Evolutionary conservation across 2,888 invertebrate genomes (phyloP), one percentile per base, ranked within the genome.

Genomic region (Drosophila macrospina): DNA sequence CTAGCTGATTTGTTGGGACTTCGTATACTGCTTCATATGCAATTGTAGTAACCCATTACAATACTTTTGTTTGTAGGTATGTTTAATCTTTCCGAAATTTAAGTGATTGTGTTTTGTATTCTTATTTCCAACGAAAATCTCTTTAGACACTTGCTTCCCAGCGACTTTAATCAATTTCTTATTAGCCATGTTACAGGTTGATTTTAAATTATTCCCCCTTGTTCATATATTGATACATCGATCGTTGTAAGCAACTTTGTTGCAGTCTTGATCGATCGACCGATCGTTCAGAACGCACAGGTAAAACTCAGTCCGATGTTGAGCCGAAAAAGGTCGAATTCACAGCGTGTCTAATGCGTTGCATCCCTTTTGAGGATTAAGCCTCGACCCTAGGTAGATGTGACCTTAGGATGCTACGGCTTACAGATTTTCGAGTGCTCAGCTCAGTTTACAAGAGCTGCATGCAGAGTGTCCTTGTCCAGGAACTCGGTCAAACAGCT

Each of bases 331-430:
- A 52, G 50, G 45, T 62, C 52, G 28, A 73, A 42, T 8, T 26
- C 65, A 28, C 24, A 65, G 74, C 82, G 72, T 85, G 61, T 26
- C 82, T 77, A 82, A 81, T 81, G 82, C 74, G 62, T 36, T 63
- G 72, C 71, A 75, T 80, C 85, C 85, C 68, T 72, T 81, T 69
- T 72, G 48, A 72, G 82, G 82, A 82, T 82, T 82, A 81, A 59
- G 16, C n/a, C 28, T 36, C 36, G 34, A 41, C 30, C 55, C 47
- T 63, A 78, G 80, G 78, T 83, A 80, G 6, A 30, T 4, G 6
- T 16, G 66, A 32, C 8, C 32, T 55, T 30, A 6, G 42, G 36
- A 32, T 13, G 8, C n/a, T 5, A 66, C 30, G 37, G 48, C n/a
- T 32, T 37, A 30, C n/a, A n/a, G 16, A 57, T 39, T 57, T 57